These are phyloP conservation scores for Grallaria varia DNA, from an alignment of 2,113 vertebrate species.

Conservation along the genomic window DNA sequence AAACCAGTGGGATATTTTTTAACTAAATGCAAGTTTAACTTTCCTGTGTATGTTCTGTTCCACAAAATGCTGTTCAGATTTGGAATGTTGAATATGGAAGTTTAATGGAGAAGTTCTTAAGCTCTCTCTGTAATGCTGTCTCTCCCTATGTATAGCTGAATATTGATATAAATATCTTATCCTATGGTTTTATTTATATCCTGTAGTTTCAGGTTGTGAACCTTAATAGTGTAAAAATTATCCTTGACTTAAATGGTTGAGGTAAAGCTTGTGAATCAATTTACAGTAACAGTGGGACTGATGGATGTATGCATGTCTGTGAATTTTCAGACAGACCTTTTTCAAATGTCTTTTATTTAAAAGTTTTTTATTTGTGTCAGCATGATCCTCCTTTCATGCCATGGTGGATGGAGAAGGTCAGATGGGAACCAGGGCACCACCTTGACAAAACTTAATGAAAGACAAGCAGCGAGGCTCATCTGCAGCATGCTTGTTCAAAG, in stretches of 20 bases:
- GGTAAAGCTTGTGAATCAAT: background rate
- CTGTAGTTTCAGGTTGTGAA: background rate
- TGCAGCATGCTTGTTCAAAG: background rate
- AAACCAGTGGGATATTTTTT: background rate
- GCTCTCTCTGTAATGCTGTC: background rate
- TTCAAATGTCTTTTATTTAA: background rate
- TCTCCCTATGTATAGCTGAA: background rate
- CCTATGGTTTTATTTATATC: background rate
- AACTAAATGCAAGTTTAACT: background rate
- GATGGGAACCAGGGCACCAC: background rate
- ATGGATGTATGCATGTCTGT: background rate
- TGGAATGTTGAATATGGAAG: background rate
- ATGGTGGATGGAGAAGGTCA: background rate
- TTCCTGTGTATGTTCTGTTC: background rate
- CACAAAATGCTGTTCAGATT: background rate
- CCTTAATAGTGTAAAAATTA: background rate
- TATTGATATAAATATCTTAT: background rate
- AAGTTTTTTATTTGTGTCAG: background rate
- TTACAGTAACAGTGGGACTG: background rate
- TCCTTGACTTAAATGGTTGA: background rate
- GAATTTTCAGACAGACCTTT: background rate
- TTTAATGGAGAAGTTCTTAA: background rate
- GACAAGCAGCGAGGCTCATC: background rate
- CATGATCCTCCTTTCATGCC: background rate
- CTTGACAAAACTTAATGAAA: background rate